Evolutionary conservation across 2,113 vertebrate species (phyloP).

Genomic region (Pavo muticus): DNA sequence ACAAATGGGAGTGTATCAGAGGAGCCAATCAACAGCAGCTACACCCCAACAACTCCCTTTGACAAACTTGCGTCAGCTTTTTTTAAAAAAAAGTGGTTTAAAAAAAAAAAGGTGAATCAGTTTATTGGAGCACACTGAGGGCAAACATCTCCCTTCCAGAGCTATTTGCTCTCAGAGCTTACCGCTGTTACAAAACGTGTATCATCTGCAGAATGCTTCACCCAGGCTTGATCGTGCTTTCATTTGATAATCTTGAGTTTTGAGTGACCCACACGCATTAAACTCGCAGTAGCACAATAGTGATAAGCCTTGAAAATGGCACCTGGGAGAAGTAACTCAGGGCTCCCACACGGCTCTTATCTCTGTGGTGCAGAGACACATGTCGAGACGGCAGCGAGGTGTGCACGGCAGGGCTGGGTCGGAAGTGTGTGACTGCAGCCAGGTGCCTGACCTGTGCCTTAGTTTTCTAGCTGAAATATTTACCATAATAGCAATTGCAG

Average conservation of each 20-base stretch:
- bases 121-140: constrained; percentile 70
- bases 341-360: neutral
- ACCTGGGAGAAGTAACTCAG: neutral
- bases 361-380: neutral
- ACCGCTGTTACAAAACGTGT: constrained; percentile 65
- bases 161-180: constrained; percentile 79
- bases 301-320: neutral
- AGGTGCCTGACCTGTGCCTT: neutral
- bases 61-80: constrained; percentile 81
- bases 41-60: constrained; percentile 75
- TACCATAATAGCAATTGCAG: neutral
- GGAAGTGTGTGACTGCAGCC: rapidly evolving
- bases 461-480: neutral
- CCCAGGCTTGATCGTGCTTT: neutral
- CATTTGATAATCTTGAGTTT: constrained; percentile 4
- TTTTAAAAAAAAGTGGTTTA: constrained; percentile 27
- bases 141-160: constrained; percentile 75
- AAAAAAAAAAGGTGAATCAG: constrained; percentile 63
- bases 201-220: constrained; percentile 47
- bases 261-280: neutral
- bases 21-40: constrained; percentile 79
- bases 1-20: constrained; percentile 80
- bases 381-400: neutral
- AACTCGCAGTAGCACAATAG: neutral
- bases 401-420: neutral